A percentile compares a stretch with the other conserved stretches of the same genome.
phyloP scores from a whole-genome alignment of 2,797 vertebrate species.

The Pseudomugil tenellus region DNA sequence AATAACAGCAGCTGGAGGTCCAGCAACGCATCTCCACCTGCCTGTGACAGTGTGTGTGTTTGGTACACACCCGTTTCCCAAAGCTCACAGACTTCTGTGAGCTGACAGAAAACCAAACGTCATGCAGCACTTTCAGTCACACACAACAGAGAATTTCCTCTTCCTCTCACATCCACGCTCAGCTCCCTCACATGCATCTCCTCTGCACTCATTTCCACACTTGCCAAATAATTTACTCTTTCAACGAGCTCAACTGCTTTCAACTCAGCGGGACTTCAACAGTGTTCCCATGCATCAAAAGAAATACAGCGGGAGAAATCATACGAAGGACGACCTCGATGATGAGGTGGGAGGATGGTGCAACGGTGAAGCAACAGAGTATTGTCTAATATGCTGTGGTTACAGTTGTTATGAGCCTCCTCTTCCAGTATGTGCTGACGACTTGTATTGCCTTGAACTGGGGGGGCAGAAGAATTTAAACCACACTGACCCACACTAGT shows the following conservation, averaged over 20 bases:
- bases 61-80: slow-evolving; percentile 31
- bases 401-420: slow-evolving; percentile 17
- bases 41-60: slow-evolving; percentile 9
- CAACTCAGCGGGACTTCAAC: slow-evolving; percentile 51
- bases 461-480: slow-evolving; percentile 14
- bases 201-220: slow-evolving; percentile 31
- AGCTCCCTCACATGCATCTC: slow-evolving; percentile 18
- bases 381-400: slow-evolving; percentile 24
- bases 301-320: slow-evolving; percentile 19
- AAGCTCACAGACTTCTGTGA: slow-evolving; percentile 51
- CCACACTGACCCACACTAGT: not conserved
- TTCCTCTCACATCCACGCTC: slow-evolving; percentile 47
- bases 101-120: slow-evolving; percentile 40
- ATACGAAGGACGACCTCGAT: slow-evolving; percentile 26
- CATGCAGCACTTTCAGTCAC: slow-evolving; percentile 53
- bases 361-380: slow-evolving; percentile 30
- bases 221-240: slow-evolving; percentile 58
- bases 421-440: slow-evolving; percentile 6
- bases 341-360: slow-evolving; percentile 13
- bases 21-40: not conserved
- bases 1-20: slow-evolving; percentile 9
- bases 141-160: slow-evolving; percentile 44
- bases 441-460: slow-evolving; percentile 28
- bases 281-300: not conserved
- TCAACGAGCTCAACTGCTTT: slow-evolving; percentile 52